Conservation (phyloP, 2,888 invertebrate species). For the Cephus pygmeus region DNA sequence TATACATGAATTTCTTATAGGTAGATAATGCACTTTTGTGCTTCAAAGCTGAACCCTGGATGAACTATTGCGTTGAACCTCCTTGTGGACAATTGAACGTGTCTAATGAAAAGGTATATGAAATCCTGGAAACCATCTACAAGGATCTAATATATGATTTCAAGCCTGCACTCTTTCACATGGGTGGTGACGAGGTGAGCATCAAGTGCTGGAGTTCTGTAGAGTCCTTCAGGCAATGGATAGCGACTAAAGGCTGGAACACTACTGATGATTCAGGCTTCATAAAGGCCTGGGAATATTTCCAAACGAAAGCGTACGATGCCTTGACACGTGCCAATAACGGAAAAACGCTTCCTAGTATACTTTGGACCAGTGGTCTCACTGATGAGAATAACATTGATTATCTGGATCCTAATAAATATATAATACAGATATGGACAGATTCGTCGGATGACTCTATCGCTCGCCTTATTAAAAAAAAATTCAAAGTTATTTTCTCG, state of each 20-base stretch:
- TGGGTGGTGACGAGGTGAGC: conserved; percentile 87
- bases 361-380: conserved; percentile 86
- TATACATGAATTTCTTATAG: background rate
- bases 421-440: conserved; percentile 89
- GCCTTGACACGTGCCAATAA: conserved; percentile 68
- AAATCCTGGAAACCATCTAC: conserved; percentile 78
- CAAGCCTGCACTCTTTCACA: conserved; percentile 83
- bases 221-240: conserved; percentile 75
- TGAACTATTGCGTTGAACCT: conserved; percentile 79
- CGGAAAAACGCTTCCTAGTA: conserved; percentile 72
- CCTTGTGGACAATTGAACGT: conserved; percentile 89
- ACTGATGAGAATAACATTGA: conserved; percentile 76
- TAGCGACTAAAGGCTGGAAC: conserved; percentile 73
- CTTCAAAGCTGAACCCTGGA: conserved; percentile 78
- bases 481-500: conserved; percentile 82
- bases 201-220: conserved; percentile 82
- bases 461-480: conserved; percentile 75
- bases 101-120: conserved; percentile 76
- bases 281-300: conserved; percentile 64
- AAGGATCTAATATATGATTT: conserved; percentile 79
- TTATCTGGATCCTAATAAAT: conserved; percentile 77
- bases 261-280: conserved; percentile 64
- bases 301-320: conserved; percentile 77
- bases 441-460: conserved; percentile 75
- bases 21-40: conserved; percentile 57